These are phyloP conservation scores for Tenthredo mesomela DNA, from an alignment of 2,888 invertebrate species.

Conservation along the genomic window DNA sequence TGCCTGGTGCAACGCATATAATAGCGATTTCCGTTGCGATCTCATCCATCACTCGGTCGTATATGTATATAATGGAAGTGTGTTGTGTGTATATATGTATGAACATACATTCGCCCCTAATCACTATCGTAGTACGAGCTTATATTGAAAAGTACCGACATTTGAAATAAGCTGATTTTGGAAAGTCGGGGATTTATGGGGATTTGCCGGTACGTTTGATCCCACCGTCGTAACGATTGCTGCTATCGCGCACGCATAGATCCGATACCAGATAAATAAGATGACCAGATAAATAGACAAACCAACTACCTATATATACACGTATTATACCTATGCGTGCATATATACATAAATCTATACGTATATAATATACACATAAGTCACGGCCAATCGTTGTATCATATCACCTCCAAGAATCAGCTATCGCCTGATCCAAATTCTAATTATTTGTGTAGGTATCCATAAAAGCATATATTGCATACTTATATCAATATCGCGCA, in stretches of 20 bases:
- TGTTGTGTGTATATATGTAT: background rate
- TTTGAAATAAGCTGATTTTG: conserved; percentile 55
- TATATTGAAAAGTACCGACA: conserved; percentile 55
- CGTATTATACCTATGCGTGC: background rate
- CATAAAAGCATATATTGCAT: background rate
- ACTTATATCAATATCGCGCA: background rate
- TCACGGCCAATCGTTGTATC: background rate
- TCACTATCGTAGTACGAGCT: conserved; percentile 54
- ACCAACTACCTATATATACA: background rate
- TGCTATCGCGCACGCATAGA: conserved; percentile 47
- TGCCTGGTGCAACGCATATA: background rate
- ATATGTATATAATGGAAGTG: background rate
- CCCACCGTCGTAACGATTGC: conserved; percentile 46
- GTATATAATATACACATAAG: background rate
- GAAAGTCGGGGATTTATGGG: conserved; percentile 53
- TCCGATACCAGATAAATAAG: conserved; percentile 46
- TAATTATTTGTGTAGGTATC: background rate
- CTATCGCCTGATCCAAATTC: conserved; percentile 2
- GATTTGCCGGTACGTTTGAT: conserved; percentile 53
- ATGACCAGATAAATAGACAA: conserved; percentile 43
- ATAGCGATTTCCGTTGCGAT: conserved; percentile 14
- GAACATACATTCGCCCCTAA: conserved; percentile 35
- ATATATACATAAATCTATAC: background rate
- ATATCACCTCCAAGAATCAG: background rate
- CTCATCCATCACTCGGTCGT: conserved; percentile 5